Evolutionary conservation across 1,140 invertebrate species (phyloP), one percentile per base, ranked within the genome.

Genomic region (Choristoneura fumiferana): DNA sequence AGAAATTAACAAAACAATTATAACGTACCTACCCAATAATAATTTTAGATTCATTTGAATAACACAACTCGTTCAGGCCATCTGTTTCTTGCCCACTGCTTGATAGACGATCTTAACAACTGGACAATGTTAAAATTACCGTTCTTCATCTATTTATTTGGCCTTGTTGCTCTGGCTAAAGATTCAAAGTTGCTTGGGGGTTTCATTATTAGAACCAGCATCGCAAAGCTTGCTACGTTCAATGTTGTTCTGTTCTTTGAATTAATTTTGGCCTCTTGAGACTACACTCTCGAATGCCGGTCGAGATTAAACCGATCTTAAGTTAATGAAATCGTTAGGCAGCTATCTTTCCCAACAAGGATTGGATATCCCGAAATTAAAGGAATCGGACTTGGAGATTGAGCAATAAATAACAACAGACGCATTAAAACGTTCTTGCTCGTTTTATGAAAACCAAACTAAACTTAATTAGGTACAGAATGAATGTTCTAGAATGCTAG

Each of bases 201-300:
- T 52, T 12, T 8, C 8, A 54, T 57, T 55, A 13, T 0, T 18
- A 10, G 37, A 38, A 37, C 39, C 14, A 55, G 40, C 36, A 18
- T 22, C 12, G 18, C 36, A 33, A 54, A 38, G 39, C 35, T 63
- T 60, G 55, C 43, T 33, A 1, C 43, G 37, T 62, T 68, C 55
- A 60, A 71, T 78, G 73, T 80, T 76, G 74, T 71, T 80, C 71
- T 81, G 78, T 84, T 83, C 73, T 84, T 84, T 73, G 79, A 81
- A 81, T 84, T 84, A 84, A 84, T 81, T 85, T 76, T 39, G 65
- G 70, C 81, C 78, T 81, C 82, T 85, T 73, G 82, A 84, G 77
- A 76, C 65, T 65, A 56, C 22, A 70, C 53, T 69, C 54, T 67
- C 53, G 56, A 62, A 60, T 67, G 53, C 68, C 60, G 63, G 65